These are phyloP conservation scores for Rhyacichthys aspro DNA, from an alignment of 2,797 vertebrate species.

Conservation along the genomic window DNA sequence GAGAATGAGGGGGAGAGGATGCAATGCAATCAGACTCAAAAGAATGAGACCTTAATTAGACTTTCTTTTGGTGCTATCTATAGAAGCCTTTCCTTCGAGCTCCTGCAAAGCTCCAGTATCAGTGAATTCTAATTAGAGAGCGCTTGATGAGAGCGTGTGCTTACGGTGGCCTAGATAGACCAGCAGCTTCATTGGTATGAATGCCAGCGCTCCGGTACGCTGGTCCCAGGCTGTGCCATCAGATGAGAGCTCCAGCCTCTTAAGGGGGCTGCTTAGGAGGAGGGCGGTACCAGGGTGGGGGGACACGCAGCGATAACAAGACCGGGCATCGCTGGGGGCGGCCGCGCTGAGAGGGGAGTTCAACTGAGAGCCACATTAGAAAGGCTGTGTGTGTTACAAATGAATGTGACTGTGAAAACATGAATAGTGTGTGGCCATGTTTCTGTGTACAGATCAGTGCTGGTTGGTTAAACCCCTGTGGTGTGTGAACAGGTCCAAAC, in stretches of 20 bases:
- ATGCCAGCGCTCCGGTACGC: constrained; percentile 32
- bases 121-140: constrained; percentile 76
- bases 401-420: constrained; percentile 11
- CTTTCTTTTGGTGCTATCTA: constrained; percentile 70
- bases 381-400: constrained; percentile 42
- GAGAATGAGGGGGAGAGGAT: constrained; percentile 45
- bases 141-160: constrained; percentile 64
- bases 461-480: constrained; percentile 5
- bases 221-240: constrained; percentile 61
- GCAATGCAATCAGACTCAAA: constrained; percentile 56
- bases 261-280: constrained; percentile 31
- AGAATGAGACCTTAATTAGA: constrained; percentile 79
- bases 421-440: constrained; percentile 15
- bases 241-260: constrained; percentile 53
- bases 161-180: constrained; percentile 70
- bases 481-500: constrained; percentile 17
- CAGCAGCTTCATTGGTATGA: constrained; percentile 58
- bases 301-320: constrained; percentile 53
- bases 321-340: constrained; percentile 41
- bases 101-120: constrained; percentile 57
- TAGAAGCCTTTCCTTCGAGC: constrained; percentile 58
- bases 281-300: constrained; percentile 30
- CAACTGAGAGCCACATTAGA: constrained; percentile 46
- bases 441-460: constrained; percentile 4
- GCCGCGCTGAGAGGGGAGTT: constrained; percentile 10